Base-by-base conservation (phyloP, 2,888 invertebrate genomes). In the Ennomos quercinarius region DNA sequence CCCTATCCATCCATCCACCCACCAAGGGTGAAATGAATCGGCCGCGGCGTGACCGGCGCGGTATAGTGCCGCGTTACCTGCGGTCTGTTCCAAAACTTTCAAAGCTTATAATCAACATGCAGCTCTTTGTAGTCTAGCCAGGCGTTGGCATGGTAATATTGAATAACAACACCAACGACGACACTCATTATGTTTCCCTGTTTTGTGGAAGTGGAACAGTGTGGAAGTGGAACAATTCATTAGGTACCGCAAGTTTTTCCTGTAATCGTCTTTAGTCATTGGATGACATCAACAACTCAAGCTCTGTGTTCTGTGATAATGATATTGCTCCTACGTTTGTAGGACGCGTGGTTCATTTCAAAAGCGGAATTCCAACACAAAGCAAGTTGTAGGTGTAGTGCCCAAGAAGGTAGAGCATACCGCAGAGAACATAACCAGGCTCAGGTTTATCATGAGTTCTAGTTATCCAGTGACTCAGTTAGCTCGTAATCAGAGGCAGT, bases 381-480 rank as follows among this genome's bases (percentile, higher is more conserved):
- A 50, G 52, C 60, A 57, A 67, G 58, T 57, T 57, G 53, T 57
- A 49, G 61, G 60, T 54, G 54, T 57, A 43, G 53, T 52, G 49
- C 39, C 42, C 45, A 46, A 17, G 45, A 52, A 37, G 46, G 17
- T 36, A 27, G 63, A 69, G 61, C 71, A 72, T 73, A 59, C 65
- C 66, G 52, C 61, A 65, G 57, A 54, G 58, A 51, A 59, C 36
- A 57, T 64, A 64, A 61, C 63, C 61, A 71, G 68, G 68, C 60
- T 68, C 54, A 60, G 52, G 71, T 55, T 64, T 74, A 69, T 72
- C 60, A 65, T 58, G 63, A 69, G 63, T 81, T 79, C 76, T 75
- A 64, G 72, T 69, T 55, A 79, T 45, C 66, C 71, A 68, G 76
- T 85, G 85, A 86, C 72, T 86, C 84, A 83, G 77, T 76, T 63